Conservation (phyloP, 2,113 vertebrate species). For the Platysternon megacephalum region DNA sequence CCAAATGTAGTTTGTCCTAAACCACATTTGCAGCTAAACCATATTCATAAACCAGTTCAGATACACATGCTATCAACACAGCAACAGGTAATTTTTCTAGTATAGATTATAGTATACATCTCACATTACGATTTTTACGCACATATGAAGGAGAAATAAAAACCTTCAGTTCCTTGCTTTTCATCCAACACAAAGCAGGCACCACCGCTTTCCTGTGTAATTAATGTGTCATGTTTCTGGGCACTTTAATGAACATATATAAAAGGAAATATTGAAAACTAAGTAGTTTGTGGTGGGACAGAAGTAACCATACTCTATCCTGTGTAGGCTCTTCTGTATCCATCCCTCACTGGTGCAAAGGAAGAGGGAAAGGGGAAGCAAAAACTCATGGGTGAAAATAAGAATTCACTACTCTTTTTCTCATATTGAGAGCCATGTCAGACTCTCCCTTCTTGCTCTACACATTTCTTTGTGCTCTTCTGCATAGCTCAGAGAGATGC, state of each 20-base stretch:
- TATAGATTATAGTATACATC: too few relatives aligned
- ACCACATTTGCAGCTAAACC: neutral
- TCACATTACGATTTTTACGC: conserved; percentile 1
- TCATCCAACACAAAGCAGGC: neutral
- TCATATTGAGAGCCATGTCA: neutral
- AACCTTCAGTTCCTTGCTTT: rapidly evolving
- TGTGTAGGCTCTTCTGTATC: neutral
- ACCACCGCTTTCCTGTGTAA: neutral
- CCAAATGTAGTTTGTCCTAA: rapidly evolving
- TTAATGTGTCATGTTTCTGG: conserved; percentile 15
- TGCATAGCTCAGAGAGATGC: neutral
- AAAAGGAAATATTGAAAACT: conserved; percentile 24
- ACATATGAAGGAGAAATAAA: neutral
- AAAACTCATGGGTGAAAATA: neutral
- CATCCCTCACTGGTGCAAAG: neutral
- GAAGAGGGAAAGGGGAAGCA: neutral
- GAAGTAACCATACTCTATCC: conserved; percentile 4
- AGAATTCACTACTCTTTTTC: neutral
- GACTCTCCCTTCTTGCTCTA: neutral
- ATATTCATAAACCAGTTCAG: neutral
- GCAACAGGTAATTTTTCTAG: neutral
- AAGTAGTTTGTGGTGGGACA: conserved; percentile 9
- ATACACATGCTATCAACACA: neutral
- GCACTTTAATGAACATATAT: neutral
- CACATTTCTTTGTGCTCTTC: neutral